Base-by-base conservation (phyloP, 64 coral and sea anemone genomes). In the Montipora sp. region DNA sequence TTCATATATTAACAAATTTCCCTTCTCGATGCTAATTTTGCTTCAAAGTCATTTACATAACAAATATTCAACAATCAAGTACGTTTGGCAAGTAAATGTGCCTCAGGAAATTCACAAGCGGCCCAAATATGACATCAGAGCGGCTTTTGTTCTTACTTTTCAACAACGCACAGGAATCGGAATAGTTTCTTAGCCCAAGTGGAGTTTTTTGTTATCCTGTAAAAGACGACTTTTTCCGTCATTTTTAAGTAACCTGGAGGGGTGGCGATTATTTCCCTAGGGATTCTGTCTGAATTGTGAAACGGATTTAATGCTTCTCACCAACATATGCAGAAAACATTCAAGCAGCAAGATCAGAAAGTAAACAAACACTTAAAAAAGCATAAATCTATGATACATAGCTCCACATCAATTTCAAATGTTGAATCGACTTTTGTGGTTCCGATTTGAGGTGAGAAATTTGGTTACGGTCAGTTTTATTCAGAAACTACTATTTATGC, bases 1-100 rank as follows among this genome's bases (percentile, higher is more conserved):
- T 68, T 85, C 63, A 85, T 65, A 83, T 67, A 83, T 83, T 83
- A 47, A 83, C 80, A 83, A 83, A 83, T 83, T 83, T 83, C 36
- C 80, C 80, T 48, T 48, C 47, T 85, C 47, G 65, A 85, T 85
- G 82, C 82, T 85, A 85, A 85, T 85, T 85, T 85, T 72, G 65
- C 2, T 72, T 50, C 61, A 63, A 19, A 3, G 13, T 85, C 82
- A 85, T 85, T 85, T 85, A 63, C 82, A 85, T 85, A 85, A 85
- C 65, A 85, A 85, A 85, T 1, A 43, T 70, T 18, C 8, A 85
- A 72, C 19, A 85, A 83, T 72, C 82, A 50, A 50, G 46, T 50
- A 14, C 18, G 46, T 71, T 72, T 72, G 82, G 18, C 16, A 14
- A 50, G 82, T 72, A 85, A 72, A 85, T 47, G 43, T 72, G 63